These are phyloP conservation scores for Ochotona curzoniae DNA, from an alignment of 2,113 vertebrate species.

Conservation along the genomic window DNA sequence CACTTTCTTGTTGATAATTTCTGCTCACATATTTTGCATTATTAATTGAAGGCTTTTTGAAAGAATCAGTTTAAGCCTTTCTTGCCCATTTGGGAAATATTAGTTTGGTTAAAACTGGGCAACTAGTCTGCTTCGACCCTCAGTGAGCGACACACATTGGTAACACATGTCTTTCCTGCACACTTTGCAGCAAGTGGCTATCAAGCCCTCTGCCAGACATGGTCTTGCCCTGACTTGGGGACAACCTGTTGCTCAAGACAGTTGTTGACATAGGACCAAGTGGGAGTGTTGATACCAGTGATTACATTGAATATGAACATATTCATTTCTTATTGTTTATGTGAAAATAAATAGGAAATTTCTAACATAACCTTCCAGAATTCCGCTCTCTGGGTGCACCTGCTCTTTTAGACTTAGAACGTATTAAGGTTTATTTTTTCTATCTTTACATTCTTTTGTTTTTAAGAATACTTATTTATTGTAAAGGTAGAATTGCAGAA, in stretches of 20 bases:
- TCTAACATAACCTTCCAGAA: neutral
- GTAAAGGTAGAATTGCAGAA: no score
- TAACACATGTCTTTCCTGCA: neutral
- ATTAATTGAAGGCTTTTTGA: neutral
- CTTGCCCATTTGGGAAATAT: neutral
- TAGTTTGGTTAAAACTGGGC: neutral
- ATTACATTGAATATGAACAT: neutral
- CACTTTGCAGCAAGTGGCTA: no score
- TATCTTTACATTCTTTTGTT: neutral
- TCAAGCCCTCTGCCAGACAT: neutral
- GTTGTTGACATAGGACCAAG: neutral
- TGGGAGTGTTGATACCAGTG: neutral
- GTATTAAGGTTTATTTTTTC: neutral
- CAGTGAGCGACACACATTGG: neutral
- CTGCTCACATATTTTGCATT: neutral
- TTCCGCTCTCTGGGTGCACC: neutral
- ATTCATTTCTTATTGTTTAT: neutral
- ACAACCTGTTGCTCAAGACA: neutral
- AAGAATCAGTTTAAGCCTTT: neutral
- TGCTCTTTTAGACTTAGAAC: neutral
- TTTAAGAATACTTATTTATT: no score
- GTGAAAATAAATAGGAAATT: neutral
- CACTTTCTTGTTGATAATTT: neutral
- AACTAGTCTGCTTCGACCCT: neutral
- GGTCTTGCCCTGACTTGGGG: neutral